Conservation (phyloP, 2,888 invertebrate species). For the Ormyrus thymus region DNA sequence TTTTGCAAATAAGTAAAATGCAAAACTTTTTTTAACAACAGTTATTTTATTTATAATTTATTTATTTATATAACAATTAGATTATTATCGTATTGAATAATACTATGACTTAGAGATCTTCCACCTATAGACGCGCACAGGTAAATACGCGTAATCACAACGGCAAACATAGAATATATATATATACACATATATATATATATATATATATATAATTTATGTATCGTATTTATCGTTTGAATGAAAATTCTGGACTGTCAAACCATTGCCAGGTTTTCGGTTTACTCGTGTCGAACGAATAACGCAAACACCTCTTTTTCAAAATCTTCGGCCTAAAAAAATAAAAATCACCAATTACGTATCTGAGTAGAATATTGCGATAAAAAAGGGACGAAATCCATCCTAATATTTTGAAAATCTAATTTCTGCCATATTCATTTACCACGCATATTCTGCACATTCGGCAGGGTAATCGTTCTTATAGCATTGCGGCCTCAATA, state of each 20-base stretch:
- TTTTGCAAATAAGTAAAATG: too few relatives aligned
- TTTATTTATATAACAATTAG: too few relatives aligned
- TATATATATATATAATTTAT: too few relatives aligned
- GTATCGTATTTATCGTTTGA: too few relatives aligned
- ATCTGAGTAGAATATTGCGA: slow-evolving; percentile 61
- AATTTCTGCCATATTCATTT: slow-evolving; percentile 36
- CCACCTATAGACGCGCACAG: neutral
- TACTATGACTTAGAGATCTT: slow-evolving; percentile 27
- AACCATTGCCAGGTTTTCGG: slow-evolving; percentile 80
- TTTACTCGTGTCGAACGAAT: slow-evolving; percentile 76
- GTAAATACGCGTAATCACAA: neutral
- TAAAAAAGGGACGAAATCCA: slow-evolving; percentile 72
- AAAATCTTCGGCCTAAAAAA: slow-evolving; percentile 50
- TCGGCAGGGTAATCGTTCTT: slow-evolving; percentile 67
- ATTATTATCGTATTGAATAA: neutral
- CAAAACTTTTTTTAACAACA: too few relatives aligned
- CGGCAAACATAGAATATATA: too few relatives aligned
- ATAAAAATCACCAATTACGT: neutral
- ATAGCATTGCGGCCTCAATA: slow-evolving; percentile 84
- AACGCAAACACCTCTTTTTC: slow-evolving; percentile 76
- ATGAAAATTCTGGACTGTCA: slow-evolving; percentile 77
- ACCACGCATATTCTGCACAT: slow-evolving; percentile 61
- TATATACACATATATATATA: too few relatives aligned
- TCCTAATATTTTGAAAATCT: slow-evolving; percentile 39
- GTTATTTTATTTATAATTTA: too few relatives aligned